phyloP scores from a whole-genome alignment of 2,888 invertebrate genomes.

The Kuschelorhynchus macadamiae region DNA sequence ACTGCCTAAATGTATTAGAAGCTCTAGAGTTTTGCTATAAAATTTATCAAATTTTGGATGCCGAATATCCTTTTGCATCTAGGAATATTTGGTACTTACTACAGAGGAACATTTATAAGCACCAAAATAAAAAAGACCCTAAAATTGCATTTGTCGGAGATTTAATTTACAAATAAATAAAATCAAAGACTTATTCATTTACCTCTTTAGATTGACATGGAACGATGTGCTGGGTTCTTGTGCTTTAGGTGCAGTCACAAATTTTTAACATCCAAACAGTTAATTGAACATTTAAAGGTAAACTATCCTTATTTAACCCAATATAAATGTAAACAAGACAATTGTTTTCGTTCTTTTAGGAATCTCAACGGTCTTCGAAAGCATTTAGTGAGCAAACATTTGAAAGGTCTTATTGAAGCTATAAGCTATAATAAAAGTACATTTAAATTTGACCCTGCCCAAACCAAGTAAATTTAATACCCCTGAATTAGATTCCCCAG shows the following conservation, averaged over 20 bases:
- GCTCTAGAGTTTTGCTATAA: constrained; percentile 36
- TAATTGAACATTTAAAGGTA: constrained; percentile 9
- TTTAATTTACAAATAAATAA: background rate
- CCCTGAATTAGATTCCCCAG: background rate
- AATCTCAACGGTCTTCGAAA: constrained; percentile 7
- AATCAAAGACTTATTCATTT: background rate
- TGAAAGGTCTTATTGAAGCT: background rate
- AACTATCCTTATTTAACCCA: constrained; percentile 18
- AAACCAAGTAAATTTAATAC: background rate
- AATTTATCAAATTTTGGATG: constrained; percentile 23
- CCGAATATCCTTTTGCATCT: constrained; percentile 18
- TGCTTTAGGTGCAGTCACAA: constrained; percentile 13
- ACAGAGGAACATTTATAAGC: constrained; percentile 15
- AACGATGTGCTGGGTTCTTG: constrained; percentile 4
- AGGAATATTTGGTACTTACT: constrained; percentile 31
- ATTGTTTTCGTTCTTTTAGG: constrained; percentile 4
- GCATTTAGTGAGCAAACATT: background rate
- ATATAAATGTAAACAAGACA: constrained; percentile 26
- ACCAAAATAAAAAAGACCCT: constrained; percentile 5
- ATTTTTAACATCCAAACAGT: constrained; percentile 7
- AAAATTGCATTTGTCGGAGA: constrained; percentile 7
- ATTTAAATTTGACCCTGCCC: background rate
- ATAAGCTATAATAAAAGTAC: background rate
- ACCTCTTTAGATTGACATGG: background rate
- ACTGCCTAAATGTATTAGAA: constrained; percentile 16